These are phyloP conservation scores for Scaptomyza tumidula DNA, from an alignment of 2,888 invertebrate species.

Conservation along the genomic window DNA sequence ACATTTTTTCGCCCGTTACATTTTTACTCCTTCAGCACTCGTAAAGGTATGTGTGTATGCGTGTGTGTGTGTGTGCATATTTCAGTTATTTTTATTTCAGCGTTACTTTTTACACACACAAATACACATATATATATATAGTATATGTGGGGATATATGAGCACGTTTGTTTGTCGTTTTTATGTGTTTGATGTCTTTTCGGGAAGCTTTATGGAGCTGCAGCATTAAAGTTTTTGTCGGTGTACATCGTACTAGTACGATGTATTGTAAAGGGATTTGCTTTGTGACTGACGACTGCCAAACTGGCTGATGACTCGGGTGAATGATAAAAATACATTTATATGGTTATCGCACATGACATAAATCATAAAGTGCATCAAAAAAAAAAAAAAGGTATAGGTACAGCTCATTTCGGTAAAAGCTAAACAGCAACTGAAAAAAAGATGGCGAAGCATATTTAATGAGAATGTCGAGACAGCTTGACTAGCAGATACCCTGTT, in stretches of 20 bases:
- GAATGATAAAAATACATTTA: constrained; percentile 66
- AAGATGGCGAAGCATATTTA: too few species aligned
- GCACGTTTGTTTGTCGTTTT: constrained; percentile 59
- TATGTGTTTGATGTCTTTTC: constrained; percentile 46
- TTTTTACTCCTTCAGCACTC: constrained; percentile 74
- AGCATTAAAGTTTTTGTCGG: constrained; percentile 38
- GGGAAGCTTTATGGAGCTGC: constrained; percentile 30
- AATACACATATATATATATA: constrained; percentile 7
- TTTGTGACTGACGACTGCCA: constrained; percentile 51
- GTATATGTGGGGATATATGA: constrained; percentile 32
- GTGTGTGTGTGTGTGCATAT: constrained; percentile 66
- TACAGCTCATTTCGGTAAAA: background rate
- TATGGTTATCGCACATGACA: constrained; percentile 52
- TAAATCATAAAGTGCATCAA: constrained; percentile 58
- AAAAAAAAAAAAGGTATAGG: constrained; percentile 7
- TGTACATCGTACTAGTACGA: constrained; percentile 21
- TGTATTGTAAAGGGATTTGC: constrained; percentile 68
- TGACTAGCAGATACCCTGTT: too few species aligned
- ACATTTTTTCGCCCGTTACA: constrained; percentile 55
- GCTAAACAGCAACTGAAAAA: constrained; percentile 13
- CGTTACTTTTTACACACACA: constrained; percentile 67
- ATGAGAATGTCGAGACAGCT: too few species aligned
- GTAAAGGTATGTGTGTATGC: constrained; percentile 51
- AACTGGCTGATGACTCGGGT: constrained; percentile 54
- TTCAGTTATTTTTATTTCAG: constrained; percentile 72